Base-by-base conservation (phyloP, 2,113 vertebrate genomes). In the Phyllopteryx taeniolatus region DNA sequence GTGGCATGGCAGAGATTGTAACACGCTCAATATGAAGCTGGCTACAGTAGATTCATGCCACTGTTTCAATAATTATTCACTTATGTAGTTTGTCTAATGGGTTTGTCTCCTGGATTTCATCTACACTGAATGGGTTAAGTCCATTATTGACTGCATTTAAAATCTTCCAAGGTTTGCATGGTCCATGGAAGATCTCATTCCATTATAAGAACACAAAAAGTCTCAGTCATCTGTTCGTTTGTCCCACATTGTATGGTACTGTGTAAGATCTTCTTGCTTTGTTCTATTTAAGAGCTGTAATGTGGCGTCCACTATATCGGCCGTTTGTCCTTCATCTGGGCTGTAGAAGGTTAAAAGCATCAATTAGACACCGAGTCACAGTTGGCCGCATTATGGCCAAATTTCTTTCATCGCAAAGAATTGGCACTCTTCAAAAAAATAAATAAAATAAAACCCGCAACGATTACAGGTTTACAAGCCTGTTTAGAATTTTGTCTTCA, bases 291-390 rank as follows among this genome's bases (percentile, higher is more conserved):
- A 22, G 74, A 67, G 70, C 79, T 27, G 44, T 82, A 75, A 71
- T 80, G 83, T n/a, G 44, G 59, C 33, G 39, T 67, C 74, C 66
- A 73, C 82, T 83, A 72, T 78, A 85, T 79, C 79, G 78, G 61
- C 79, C 57, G 49, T 72, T 79, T 82, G 79, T 83, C 79, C 71
- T 86, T 86, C 80, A 70, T 78, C 77, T 44, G 61, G 81, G 75
- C 82, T 69, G 63, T 67, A 71, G 62, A 54, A 87, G 85, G 85
- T 86, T 86, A 82, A 89, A 86, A 85, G 74, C 74, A 71, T 84
- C 85, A 90, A 87, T 86, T 81, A 89, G 75, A 83, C 68, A 75
- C 27, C 0, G 53, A 79, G 79, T 76, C 74, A 79, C 80, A 71
- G 75, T 73, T 35, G 9, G 74, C 49, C 78, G 78, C 66, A 76